Conservation (phyloP, 2,888 invertebrate genomes). For the Orthosia incerta region DNA sequence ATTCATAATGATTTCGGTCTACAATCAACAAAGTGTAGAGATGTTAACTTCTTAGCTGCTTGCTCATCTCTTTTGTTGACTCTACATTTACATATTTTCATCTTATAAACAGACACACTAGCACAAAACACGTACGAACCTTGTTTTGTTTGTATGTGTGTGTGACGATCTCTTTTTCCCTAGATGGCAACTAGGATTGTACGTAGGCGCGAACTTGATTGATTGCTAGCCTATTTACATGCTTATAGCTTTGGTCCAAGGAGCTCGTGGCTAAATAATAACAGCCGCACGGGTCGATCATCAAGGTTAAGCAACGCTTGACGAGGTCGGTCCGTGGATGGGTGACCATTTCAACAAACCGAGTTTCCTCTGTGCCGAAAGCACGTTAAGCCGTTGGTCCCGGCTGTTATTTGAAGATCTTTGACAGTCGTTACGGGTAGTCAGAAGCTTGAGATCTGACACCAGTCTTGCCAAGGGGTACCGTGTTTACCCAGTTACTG, state of each 20-base stretch:
- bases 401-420: too few relatives aligned
- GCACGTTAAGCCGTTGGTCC: too few relatives aligned
- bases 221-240: conserved; percentile 37
- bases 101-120: conserved; percentile 48
- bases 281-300: too few relatives aligned
- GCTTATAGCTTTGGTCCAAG: conserved; percentile 6
- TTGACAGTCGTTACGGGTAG: too few relatives aligned
- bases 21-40: neutral
- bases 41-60: neutral
- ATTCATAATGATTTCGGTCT: neutral
- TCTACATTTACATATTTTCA: conserved; percentile 40
- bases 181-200: conserved; percentile 53
- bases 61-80: conserved; percentile 10
- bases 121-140: neutral
- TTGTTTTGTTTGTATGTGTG: conserved; percentile 18
- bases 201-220: conserved; percentile 45
- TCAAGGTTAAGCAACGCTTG: too few relatives aligned
- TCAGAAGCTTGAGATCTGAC: too few relatives aligned
- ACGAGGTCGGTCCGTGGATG: too few relatives aligned
- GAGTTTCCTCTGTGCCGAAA: too few relatives aligned
- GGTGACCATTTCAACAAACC: too few relatives aligned
- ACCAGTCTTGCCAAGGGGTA: too few relatives aligned
- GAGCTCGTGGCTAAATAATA: too few relatives aligned
- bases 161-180: conserved; percentile 50
- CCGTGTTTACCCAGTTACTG: too few relatives aligned